These are phyloP conservation scores for Listronotus bonariensis DNA, from an alignment of 1,140 invertebrate species.

Conservation along the genomic window DNA sequence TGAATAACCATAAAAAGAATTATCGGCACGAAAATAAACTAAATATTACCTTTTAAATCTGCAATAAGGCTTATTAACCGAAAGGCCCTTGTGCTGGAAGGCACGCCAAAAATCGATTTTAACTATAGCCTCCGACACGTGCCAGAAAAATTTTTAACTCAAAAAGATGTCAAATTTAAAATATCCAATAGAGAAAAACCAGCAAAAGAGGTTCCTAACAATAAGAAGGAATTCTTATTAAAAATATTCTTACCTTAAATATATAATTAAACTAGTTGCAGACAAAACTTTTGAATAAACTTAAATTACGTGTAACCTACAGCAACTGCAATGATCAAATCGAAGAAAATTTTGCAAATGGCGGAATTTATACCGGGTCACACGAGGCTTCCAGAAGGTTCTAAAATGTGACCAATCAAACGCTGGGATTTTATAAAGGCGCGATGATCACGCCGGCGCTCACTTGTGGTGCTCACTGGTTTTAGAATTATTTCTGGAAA, in stretches of 20 bases:
- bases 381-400: slow-evolving; percentile 25
- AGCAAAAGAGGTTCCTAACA: not conserved
- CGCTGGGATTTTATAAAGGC: not conserved
- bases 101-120: no score
- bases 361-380: slow-evolving; percentile 25
- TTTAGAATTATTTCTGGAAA: no score
- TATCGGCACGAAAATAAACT: not conserved
- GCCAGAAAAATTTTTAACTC: no score
- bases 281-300: slow-evolving; percentile 17
- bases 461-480: no score
- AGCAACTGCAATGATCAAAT: slow-evolving; percentile 30
- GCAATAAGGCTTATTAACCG: no score
- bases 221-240: not conserved
- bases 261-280: slow-evolving; percentile 1
- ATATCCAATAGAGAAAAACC: no score
- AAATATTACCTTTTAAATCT: no score
- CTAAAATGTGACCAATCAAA: slow-evolving; percentile 17
- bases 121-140: no score
- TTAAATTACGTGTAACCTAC: slow-evolving; percentile 23
- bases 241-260: not conserved
- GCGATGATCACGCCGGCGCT: not conserved
- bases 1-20: slow-evolving; percentile 4
- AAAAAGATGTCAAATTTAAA: no score
- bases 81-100: no score
- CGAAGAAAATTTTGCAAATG: slow-evolving; percentile 28